Evolutionary conservation across 1,140 invertebrate genomes (phyloP).

Genomic region (Phthorimaea operculella): DNA sequence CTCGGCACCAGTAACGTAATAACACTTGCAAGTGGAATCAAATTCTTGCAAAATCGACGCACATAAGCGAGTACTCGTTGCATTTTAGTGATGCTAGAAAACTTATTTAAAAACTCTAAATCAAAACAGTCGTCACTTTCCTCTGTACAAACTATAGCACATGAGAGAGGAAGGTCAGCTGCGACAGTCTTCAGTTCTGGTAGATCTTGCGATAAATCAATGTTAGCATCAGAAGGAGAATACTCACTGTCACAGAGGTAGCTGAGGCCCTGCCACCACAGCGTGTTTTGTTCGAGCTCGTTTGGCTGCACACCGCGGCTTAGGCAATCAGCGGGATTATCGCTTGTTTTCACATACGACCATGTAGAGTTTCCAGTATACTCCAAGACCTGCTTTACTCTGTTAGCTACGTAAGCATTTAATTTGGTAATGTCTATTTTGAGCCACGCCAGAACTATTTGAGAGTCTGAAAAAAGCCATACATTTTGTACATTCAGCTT

Average conservation of each 20-base stretch:
- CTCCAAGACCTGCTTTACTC: constrained; percentile 12
- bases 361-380: constrained; percentile 8
- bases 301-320: constrained; percentile 12
- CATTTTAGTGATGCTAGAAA: constrained; percentile 13
- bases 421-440: constrained; percentile 7
- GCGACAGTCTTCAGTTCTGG: constrained; percentile 3
- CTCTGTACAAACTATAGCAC: neutral
- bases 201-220: neutral
- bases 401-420: constrained; percentile 16
- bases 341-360: constrained; percentile 8
- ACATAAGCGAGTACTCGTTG: constrained; percentile 10
- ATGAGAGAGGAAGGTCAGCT: neutral
- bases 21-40: neutral
- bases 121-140: neutral
- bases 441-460: constrained; percentile 14
- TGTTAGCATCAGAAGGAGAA: neutral
- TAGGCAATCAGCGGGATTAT: constrained; percentile 20
- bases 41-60: constrained; percentile 5
- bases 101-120: constrained; percentile 7
- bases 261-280: constrained; percentile 12
- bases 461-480: constrained; percentile 12
- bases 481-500: constrained; percentile 5
- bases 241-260: constrained; percentile 6
- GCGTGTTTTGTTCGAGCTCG: constrained; percentile 5
- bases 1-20: neutral